A percentile compares a stretch with the other conserved stretches of the same genome.
phyloP scores from a whole-genome alignment of 2,888 invertebrate species.

The Pyralis farinalis region DNA sequence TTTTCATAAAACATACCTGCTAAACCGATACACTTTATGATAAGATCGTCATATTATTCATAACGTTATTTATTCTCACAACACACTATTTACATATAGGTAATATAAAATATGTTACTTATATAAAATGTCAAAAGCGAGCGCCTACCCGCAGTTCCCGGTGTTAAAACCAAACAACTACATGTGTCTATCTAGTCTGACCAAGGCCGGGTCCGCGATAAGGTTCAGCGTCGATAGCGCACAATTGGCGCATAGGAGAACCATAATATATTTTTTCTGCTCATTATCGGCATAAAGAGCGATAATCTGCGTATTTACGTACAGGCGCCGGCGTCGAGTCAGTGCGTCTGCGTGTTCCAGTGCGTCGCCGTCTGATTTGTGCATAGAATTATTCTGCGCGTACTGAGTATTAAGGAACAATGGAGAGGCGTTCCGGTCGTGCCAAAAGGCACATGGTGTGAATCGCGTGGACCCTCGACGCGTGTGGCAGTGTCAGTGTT shows the following conservation, averaged over 20 bases:
- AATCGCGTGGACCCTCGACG: constrained; percentile 15
- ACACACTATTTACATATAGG: no score
- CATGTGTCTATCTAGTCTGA: constrained; percentile 38
- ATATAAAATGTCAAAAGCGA: constrained; percentile 44
- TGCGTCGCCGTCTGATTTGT: constrained; percentile 24
- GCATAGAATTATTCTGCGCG: constrained; percentile 31
- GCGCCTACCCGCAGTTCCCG: constrained; percentile 50
- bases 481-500: constrained; percentile 29
- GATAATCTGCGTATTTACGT: constrained; percentile 54
- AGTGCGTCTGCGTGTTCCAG: constrained; percentile 32
- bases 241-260: constrained; percentile 39
- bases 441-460: constrained; percentile 32
- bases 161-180: constrained; percentile 40
- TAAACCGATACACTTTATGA: no score
- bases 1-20: no score
- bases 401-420: constrained; percentile 54
- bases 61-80: no score
- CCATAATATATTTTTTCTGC: constrained; percentile 44
- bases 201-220: constrained; percentile 54
- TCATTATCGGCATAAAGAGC: constrained; percentile 59
- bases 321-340: constrained; percentile 36
- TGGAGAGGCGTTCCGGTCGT: constrained; percentile 38
- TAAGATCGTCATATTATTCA: no score
- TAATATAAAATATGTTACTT: no score
- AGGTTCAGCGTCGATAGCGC: constrained; percentile 47